Evolutionary conservation across 1,140 invertebrate species (phyloP).

Genomic region (Tigriopus japonicus): DNA sequence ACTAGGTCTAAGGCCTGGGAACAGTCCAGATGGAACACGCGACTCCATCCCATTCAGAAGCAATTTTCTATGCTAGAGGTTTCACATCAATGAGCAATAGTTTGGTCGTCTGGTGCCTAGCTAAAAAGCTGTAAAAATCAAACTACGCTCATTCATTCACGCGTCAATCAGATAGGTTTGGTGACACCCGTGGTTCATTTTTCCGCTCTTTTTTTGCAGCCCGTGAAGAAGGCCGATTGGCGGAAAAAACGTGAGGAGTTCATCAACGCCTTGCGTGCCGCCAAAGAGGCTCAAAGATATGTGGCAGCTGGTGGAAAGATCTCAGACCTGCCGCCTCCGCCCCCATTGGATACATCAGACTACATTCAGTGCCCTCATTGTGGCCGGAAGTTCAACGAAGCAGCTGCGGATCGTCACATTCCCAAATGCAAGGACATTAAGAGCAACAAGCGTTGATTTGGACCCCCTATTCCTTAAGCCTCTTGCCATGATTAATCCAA

Average conservation of each 20-base stretch:
- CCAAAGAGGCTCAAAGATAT: slow-evolving; percentile 65
- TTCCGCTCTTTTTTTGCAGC: no score
- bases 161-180: no score
- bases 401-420: slow-evolving; percentile 75
- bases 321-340: slow-evolving; percentile 70
- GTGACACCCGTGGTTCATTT: no score
- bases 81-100: no score
- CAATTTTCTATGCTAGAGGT: no score
- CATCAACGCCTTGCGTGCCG: slow-evolving; percentile 65
- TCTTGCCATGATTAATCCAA: no score
- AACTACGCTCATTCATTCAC: no score
- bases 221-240: slow-evolving; percentile 52
- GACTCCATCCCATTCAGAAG: no score
- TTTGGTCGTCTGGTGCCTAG: no score
- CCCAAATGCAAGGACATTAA: slow-evolving; percentile 68
- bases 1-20: no score
- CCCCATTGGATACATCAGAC: slow-evolving; percentile 61
- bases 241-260: slow-evolving; percentile 80
- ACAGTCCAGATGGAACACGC: no score
- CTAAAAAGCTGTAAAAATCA: no score
- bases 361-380: slow-evolving; percentile 84
- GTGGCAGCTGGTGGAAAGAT: slow-evolving; percentile 65
- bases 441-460: slow-evolving; percentile 42
- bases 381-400: slow-evolving; percentile 58
- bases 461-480: not conserved